Percentiles rank a stretch among this genome's conserved stretches.
phyloP scores from a whole-genome alignment of 1,140 invertebrate genomes.

The Trichogramma pretiosum region DNA sequence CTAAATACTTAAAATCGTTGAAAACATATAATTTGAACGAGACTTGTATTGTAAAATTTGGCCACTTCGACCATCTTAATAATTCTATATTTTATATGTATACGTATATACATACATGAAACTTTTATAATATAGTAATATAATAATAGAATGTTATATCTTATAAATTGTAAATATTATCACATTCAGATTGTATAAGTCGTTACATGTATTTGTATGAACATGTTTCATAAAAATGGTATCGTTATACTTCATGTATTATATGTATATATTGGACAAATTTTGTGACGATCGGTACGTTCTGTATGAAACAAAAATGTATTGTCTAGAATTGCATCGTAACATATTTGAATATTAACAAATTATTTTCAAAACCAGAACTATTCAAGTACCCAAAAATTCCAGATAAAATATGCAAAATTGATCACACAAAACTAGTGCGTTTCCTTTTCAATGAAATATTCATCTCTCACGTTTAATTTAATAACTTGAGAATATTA shows the following conservation, averaged over 20 bases:
- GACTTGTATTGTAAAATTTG: too few relatives aligned
- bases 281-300: neutral
- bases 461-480: neutral
- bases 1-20: too few relatives aligned
- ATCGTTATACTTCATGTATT: slow-evolving; percentile 26
- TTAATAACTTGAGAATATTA: neutral
- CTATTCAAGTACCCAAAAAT: neutral
- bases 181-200: slow-evolving; percentile 49
- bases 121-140: slow-evolving; percentile 21
- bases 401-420: neutral
- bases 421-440: neutral
- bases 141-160: slow-evolving; percentile 21
- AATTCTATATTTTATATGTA: too few relatives aligned
- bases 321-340: neutral
- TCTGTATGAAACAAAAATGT: neutral
- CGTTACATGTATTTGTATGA: slow-evolving; percentile 30
- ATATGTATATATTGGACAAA: slow-evolving; percentile 24
- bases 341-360: neutral
- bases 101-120: too few relatives aligned
- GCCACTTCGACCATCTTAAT: too few relatives aligned
- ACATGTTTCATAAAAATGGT: slow-evolving; percentile 28
- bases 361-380: neutral
- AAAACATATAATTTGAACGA: too few relatives aligned
- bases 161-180: slow-evolving; percentile 45
- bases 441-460: too few relatives aligned